Evolutionary conservation across 30 jellyfish, hydroid and myxozoan species (phyloP), one percentile per base, ranked within the genome.

Genomic region (Mastigias papua): DNA sequence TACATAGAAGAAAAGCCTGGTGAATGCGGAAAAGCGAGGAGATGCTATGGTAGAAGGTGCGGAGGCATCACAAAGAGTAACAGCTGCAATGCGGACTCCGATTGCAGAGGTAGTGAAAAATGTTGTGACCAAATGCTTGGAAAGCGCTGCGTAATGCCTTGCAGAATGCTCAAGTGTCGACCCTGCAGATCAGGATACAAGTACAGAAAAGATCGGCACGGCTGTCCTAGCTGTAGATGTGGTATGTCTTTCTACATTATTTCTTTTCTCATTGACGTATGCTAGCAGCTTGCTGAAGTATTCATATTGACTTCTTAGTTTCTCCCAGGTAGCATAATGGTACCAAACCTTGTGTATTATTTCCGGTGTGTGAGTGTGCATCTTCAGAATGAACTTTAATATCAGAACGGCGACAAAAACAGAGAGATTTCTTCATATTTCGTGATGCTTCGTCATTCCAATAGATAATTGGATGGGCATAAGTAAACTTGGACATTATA

Each of bases 171-270:
- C 27, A 54, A 54, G 27, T 54, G 67, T 19, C 23, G 27, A 54
- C 25, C 67, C 20, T 54, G 67, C 67, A 54, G 17, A 0, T 2
- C 20, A 25, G 67, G 67, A 2, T 54, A 54, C 27, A 54, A 54
- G 67, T 25, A 54, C 67, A 54, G 27, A 2, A 6, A 5, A 3
- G 67, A 54, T 54, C 20, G 67, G 3, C 25, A 6, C 17, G 67
- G 67, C 27, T 54, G 67, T 19, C 67, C 67, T 5, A 54, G 67
- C 67, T 54, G 67, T 21, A 54, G 67, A 54, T 54, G 67, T 54
- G 67, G 67, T 54, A 54, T 3, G 67, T 42, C 13, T 42, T 42
- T 4, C 54, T 42, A 15, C 54, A 42, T 4, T 4, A 42, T 0
- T 42, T 42, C 13, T 0, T 42, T 42, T 42, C 54, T 42, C 54